Evolutionary conservation across 2,113 vertebrate species (phyloP).

Genomic region (Corythornis vintsioides): DNA sequence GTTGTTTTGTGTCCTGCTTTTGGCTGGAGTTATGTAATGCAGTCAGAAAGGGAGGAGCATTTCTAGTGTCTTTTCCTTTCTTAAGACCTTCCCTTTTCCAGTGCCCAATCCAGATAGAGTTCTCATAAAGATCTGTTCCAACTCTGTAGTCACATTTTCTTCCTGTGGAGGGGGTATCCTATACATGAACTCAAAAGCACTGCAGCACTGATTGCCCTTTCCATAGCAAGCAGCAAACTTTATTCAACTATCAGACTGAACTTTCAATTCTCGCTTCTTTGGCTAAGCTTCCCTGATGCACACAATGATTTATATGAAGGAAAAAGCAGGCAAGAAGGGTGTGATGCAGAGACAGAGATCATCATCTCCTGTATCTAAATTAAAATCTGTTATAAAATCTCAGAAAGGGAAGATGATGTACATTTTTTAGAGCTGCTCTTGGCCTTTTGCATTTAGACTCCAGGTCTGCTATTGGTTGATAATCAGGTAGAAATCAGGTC

Average conservation of each 20-base stretch:
- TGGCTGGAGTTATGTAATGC: not conserved
- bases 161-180: not conserved
- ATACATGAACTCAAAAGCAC: not conserved
- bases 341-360: not conserved
- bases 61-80: not conserved
- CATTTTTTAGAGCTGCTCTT: not conserved
- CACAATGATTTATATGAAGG: not conserved
- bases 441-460: conserved; percentile 29
- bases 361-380: not conserved
- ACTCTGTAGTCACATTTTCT: not conserved
- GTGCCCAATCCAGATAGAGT: not conserved
- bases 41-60: not conserved
- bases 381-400: conserved; percentile 39
- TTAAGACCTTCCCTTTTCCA: not conserved
- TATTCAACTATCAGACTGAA: conserved; percentile 11
- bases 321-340: conserved; percentile 15
- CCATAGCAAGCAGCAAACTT: conserved; percentile 26
- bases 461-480: not conserved
- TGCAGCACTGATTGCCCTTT: not conserved
- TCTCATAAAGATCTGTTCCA: not conserved
- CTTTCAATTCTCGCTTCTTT: not conserved
- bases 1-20: not conserved
- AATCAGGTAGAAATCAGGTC: conserved; percentile 1
- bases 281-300: not conserved
- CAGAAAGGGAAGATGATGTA: not conserved